phyloP scores from a whole-genome alignment of 2,888 invertebrate genomes.

The Tyria jacobaeae region DNA sequence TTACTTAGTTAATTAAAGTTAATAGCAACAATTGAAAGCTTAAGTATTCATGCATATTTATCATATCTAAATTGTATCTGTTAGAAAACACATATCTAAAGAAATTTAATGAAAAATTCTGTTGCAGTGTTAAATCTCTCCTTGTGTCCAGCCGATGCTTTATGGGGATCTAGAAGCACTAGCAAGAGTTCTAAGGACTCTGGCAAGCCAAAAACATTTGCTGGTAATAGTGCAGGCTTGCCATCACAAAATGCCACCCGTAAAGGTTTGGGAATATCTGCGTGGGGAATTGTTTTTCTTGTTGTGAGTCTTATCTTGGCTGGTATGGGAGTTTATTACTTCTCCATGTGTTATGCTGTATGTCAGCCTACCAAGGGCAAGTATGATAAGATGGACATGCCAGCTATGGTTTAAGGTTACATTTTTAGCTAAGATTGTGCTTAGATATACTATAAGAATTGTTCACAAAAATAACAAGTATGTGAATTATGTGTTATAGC shows the following conservation, averaged over 20 bases:
- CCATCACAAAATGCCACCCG: conserved; percentile 62
- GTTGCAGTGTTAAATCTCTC: conserved; percentile 66
- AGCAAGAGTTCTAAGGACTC: conserved; percentile 51
- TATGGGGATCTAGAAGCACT: conserved; percentile 50
- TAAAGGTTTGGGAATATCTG: conserved; percentile 85
- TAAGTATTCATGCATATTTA: background rate
- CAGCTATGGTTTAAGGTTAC: conserved; percentile 67
- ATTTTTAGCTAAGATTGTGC: conserved; percentile 46
- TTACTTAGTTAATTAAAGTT: background rate
- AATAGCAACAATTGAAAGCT: background rate
- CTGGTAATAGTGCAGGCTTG: conserved; percentile 60
- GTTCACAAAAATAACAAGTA: conserved; percentile 19
- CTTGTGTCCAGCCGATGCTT: conserved; percentile 56
- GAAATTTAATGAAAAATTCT: background rate
- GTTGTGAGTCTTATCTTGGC: conserved; percentile 82
- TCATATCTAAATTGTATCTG: no score
- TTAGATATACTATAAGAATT: conserved; percentile 28
- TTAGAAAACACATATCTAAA: no score
- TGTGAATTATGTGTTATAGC: conserved; percentile 9
- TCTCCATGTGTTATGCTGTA: conserved; percentile 88
- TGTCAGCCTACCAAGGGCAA: conserved; percentile 84
- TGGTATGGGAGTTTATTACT: conserved; percentile 87
- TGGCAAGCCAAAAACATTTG: conserved; percentile 54
- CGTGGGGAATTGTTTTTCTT: conserved; percentile 88
- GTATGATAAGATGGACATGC: conserved; percentile 85